Percentiles rank a stretch among this genome's conserved stretches.
Conservation (phyloP, 2,113 vertebrate species). For the Pongo abelii region DNA sequence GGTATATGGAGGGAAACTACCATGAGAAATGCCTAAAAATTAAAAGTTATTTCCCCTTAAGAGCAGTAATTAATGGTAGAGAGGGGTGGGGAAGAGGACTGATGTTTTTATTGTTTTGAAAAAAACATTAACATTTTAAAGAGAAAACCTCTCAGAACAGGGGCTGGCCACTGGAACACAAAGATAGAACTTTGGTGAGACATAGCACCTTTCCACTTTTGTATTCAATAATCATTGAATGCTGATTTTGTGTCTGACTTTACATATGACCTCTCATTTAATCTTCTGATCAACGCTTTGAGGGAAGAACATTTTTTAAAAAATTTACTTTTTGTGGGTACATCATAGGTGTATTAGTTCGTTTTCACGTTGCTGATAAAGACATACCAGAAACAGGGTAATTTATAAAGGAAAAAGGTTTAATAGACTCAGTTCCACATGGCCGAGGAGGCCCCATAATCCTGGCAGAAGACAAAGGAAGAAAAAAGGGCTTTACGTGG, state of each 20-base stretch:
- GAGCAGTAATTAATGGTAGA: not conserved
- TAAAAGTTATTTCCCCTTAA: not conserved
- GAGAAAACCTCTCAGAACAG: not conserved
- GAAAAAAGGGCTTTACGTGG: no score
- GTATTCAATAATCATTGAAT: fast-evolving
- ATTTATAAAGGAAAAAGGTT: no score
- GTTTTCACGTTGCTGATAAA: no score
- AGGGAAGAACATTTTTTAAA: not conserved
- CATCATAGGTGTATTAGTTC: no score
- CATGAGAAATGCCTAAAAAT: not conserved
- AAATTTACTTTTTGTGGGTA: no score
- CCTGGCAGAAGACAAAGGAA: fast-evolving
- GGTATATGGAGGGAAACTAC: not conserved
- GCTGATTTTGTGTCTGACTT: not conserved
- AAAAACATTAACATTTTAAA: not conserved
- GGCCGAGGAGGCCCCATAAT: no score
- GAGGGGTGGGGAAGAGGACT: not conserved
- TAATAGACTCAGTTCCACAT: no score
- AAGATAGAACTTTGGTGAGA: not conserved
- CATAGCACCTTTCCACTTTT: not conserved
- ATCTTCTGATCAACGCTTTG: not conserved
- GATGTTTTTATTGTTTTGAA: not conserved
- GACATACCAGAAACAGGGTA: no score
- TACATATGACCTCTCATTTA: not conserved
- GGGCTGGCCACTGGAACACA: not conserved